phyloP scores from a whole-genome alignment of 2,113 vertebrate genomes.

The Cebidichthys violaceus region DNA sequence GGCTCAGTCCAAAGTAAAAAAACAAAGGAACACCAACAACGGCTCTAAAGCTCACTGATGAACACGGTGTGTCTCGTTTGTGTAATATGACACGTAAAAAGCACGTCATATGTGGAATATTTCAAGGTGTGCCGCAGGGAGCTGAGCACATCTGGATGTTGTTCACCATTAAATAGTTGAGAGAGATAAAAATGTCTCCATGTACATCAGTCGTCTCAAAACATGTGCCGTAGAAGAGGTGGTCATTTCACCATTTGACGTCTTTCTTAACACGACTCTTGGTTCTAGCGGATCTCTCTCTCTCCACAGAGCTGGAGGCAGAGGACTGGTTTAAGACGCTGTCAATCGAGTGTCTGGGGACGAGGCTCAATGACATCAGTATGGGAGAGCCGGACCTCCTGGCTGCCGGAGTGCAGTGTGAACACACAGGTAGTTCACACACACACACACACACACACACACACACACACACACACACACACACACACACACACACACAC shows the following conservation, averaged over 20 bases:
- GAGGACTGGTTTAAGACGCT: conserved; percentile 98
- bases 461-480: conserved; percentile 54
- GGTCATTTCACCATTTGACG: background rate
- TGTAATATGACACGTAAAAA: background rate
- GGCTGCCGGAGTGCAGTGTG: conserved; percentile 94
- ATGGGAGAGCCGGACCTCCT: conserved; percentile 96
- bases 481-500: conserved; percentile 77
- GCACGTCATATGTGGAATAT: background rate
- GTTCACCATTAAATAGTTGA: background rate
- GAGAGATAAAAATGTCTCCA: background rate
- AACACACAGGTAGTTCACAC: conserved; percentile 89
- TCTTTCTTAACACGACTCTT: background rate
- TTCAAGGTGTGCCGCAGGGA: background rate
- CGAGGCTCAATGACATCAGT: conserved; percentile 91
- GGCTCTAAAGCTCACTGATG: background rate
- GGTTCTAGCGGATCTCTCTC: background rate
- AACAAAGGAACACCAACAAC: background rate
- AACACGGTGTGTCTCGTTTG: background rate
- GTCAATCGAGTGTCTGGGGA: conserved; percentile 93
- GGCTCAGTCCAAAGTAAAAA: background rate
- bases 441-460: conserved; percentile 4
- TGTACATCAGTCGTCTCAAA: background rate
- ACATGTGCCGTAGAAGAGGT: background rate
- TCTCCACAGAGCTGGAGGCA: conserved; percentile 91
- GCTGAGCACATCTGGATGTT: background rate